phyloP scores from a whole-genome alignment of 1,140 invertebrate genomes.

The Leptopilina clavipes region DNA sequence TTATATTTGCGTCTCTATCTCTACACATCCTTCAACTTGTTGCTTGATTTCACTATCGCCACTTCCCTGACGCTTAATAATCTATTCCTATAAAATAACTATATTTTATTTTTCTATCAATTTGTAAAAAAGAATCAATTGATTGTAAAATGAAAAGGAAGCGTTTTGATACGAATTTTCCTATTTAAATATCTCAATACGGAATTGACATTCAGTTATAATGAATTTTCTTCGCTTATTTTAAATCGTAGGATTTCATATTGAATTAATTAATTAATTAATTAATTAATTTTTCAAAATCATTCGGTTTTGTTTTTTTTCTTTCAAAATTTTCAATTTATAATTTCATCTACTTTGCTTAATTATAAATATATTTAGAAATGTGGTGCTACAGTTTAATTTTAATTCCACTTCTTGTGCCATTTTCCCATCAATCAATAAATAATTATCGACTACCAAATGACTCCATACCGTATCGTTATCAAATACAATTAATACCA shows the following conservation, averaged over 20 bases:
- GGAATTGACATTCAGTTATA: neutral
- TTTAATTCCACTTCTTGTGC: neutral
- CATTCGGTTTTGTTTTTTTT: too few species aligned
- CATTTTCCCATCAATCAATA: neutral
- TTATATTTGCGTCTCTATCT: neutral
- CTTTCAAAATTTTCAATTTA: too few species aligned
- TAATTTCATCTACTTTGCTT: neutral
- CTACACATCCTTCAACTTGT: neutral
- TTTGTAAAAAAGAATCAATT: neutral
- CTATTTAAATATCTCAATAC: slow-evolving; percentile 75
- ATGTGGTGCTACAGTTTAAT: neutral
- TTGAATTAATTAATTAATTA: too few species aligned
- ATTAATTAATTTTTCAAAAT: too few species aligned
- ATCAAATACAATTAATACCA: neutral
- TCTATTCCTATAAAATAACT: neutral
- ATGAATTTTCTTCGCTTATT: too few species aligned
- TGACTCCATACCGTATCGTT: neutral
- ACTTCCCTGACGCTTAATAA: neutral
- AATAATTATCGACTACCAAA: neutral
- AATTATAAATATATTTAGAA: neutral
- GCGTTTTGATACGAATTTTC: slow-evolving; percentile 84
- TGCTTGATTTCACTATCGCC: neutral
- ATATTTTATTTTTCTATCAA: neutral
- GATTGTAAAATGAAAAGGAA: slow-evolving; percentile 56
- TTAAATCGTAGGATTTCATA: too few species aligned